Conservation (phyloP, 2,113 vertebrate species). For the Peromyscus californicus region DNA sequence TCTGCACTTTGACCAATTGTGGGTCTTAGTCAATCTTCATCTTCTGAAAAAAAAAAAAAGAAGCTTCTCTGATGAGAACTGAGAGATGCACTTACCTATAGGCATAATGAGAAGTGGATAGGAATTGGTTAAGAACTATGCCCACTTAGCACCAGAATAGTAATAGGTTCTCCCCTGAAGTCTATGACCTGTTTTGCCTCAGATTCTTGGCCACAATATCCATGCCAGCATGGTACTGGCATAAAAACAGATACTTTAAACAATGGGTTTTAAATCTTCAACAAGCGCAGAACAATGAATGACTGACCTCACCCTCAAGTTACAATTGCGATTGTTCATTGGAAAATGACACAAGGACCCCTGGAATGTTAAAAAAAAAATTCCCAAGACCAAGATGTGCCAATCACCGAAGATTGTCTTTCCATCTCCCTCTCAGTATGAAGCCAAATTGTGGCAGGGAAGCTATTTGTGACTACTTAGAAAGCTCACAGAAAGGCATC, state of each 20-base stretch:
- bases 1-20: not conserved
- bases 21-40: not conserved
- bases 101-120: not conserved
- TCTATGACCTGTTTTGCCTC: not conserved
- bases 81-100: not conserved
- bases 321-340: not conserved
- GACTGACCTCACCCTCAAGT: not conserved
- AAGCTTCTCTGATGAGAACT: not conserved
- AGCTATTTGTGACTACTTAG: not conserved
- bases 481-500: not conserved
- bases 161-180: not conserved
- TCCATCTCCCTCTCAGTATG: not conserved
- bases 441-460: not conserved
- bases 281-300: not conserved
- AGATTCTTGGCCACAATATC: not conserved
- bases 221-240: not conserved
- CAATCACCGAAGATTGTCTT: not conserved
- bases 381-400: not conserved
- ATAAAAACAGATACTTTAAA: not conserved
- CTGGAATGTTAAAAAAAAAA: constrained; percentile 1
- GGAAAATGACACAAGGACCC: not conserved
- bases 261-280: not conserved
- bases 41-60: not conserved
- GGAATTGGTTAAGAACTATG: not conserved
- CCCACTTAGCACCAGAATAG: not conserved